These are phyloP conservation scores for Spinibarbus caldwelli DNA, from an alignment of 2,797 vertebrate genomes.

Conservation along the genomic window DNA sequence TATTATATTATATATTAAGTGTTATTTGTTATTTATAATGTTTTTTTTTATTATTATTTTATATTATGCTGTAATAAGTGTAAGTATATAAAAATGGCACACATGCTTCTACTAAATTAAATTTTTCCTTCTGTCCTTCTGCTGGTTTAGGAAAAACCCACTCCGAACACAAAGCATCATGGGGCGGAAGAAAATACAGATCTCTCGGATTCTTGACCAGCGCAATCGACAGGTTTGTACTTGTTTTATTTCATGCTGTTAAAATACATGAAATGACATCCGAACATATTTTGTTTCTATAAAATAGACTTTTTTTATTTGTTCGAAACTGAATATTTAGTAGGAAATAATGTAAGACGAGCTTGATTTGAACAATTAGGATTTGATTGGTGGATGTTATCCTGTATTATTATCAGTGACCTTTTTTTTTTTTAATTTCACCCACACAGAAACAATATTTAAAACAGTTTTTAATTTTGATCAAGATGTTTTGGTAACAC, in stretches of 20 bases:
- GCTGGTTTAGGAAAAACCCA: conserved; percentile 62
- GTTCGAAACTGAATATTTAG: background rate
- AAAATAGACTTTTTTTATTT: background rate
- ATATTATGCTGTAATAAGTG: background rate
- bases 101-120: background rate
- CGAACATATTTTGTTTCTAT: background rate
- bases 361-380: background rate
- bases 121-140: background rate
- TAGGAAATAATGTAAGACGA: background rate
- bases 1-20: background rate
- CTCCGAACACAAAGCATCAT: conserved; percentile 71
- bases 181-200: conserved; percentile 97
- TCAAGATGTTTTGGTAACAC: too few relatives aligned
- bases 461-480: background rate
- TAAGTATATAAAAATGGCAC: background rate
- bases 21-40: background rate
- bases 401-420: background rate
- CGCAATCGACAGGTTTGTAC: conserved; percentile 88
- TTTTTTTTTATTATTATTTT: background rate
- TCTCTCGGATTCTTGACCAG: conserved; percentile 93
- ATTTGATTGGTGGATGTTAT: background rate
- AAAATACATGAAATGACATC: background rate
- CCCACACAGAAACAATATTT: background rate
- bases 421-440: too few relatives aligned
- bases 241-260: background rate